Base-by-base conservation (phyloP, 2,888 invertebrate genomes). In the Itoplectis maculator region DNA sequence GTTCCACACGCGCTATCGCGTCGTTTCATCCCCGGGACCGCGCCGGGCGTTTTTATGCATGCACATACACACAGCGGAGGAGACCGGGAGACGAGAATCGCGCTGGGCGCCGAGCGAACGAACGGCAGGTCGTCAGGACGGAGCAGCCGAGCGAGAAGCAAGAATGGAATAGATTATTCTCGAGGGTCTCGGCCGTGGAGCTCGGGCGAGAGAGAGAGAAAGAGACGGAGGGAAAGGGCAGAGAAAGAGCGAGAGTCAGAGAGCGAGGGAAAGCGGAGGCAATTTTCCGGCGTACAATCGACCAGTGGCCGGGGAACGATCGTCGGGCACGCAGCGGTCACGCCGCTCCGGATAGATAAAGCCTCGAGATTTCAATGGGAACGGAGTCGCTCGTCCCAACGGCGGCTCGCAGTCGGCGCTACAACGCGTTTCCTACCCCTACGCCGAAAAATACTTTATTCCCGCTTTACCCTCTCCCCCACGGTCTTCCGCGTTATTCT, bases 141-240 rank as follows among this genome's bases (percentile, higher is more conserved):
- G 51, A 59, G 18, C 59, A 47, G 4, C 42, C 23, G 42, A 61
- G 37, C 65, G 68, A 56, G 40, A 79, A 66, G 20, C 54, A 74
- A 82, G 81, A 76, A 78, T 82, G 73, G 83, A 86, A 85, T 87
- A 83, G 81, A 87, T 86, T 87, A 87, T 87, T 68, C 84, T 81
- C 79, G 79, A 77, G 84, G 79, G 79, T 45, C 70, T 70, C 37
- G 78, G 70, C 49, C 72, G 15, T 40, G 18, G 45, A 20, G 23
- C n/a, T n/a, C 7, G 66, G 2, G 42, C 13, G 20, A 63, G 65
- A 11, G 29, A 29, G 29, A 3, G 9, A 5, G 5, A 5, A 5
- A 29, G 29, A 29, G 29, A 63, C 11, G 40, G 63, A 40, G 15
- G 1, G 37, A 18, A 40, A 63, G 29, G 5, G 29, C 3, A 29